Evolutionary conservation across 1,140 invertebrate genomes (phyloP), one percentile per base, ranked within the genome.

Genomic region (Hyles euphorbiae): DNA sequence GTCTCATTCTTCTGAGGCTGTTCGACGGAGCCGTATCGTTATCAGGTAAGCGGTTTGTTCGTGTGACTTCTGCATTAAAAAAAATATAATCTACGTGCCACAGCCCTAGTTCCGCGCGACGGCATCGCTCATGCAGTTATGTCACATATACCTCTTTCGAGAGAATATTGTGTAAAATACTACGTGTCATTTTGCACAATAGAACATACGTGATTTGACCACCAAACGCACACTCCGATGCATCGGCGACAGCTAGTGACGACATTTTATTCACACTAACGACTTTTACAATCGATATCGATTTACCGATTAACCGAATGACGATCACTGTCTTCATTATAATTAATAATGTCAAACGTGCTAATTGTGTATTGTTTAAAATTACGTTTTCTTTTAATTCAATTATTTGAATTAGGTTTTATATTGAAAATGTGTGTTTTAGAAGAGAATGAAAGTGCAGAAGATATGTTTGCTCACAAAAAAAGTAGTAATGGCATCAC

Each of bases 91-190:
- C 36, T 40, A 40, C 36, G 36, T 40, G 36, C 36, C 36, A 40
- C 36, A 40, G 8, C 36, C 36, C 36, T 40, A 40, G 5, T 54
- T 7, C 5, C 12, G 2, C 47, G 34, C 47, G 36, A 47, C 58
- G 43, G 36, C 52, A 45, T 61, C 47, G 56, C 53, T 66, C 60
- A 66, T 62, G 33, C 10, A 54, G 58, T 62, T 66, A 66, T 61
- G 64, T 66, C 64, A 66, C 49, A 45, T 53, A 43, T 47, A 45
- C 40, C 8, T 63, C 63, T 65, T 45, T 34, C 51, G 32, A 10
- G 22, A 48, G 50, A 46, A 34, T 51, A 56, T 66, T 65, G 63
- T 65, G 63, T 58, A 66, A 66, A 66, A 59, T 60, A 58, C 56
- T 46, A 61, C 44, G 56, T 49, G 44, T 49, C 43, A 36, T 46